phyloP scores from a whole-genome alignment of 2,113 vertebrate genomes.

The Sardina pilchardus region DNA sequence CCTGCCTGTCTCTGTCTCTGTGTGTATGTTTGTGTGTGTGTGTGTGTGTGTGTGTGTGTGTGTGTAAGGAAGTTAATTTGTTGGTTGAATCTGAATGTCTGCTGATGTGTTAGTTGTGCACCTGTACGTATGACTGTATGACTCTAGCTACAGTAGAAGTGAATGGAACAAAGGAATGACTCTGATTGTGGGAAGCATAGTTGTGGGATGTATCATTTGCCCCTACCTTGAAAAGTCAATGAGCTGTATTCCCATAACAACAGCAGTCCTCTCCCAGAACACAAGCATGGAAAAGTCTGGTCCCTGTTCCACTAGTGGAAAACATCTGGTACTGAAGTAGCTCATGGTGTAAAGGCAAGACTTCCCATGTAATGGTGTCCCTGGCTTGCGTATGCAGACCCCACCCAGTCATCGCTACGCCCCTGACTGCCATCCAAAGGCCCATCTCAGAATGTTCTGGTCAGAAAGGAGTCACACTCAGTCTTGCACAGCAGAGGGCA shows the following conservation, averaged over 20 bases:
- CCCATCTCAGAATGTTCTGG: background rate
- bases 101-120: too few relatives aligned
- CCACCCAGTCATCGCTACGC: background rate
- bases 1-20: conserved; percentile 13
- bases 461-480: background rate
- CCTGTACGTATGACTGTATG: too few relatives aligned
- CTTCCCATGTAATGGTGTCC: background rate
- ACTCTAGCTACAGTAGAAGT: too few relatives aligned
- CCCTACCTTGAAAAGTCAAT: background rate
- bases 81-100: background rate
- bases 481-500: background rate
- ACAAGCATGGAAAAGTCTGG: background rate
- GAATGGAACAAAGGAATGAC: too few relatives aligned
- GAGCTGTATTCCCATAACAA: background rate
- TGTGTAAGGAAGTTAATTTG: background rate
- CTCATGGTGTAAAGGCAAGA: background rate
- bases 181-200: background rate
- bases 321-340: background rate
- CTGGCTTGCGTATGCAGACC: background rate
- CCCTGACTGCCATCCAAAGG: background rate
- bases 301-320: background rate
- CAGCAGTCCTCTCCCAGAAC: background rate
- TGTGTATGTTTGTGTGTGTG: background rate
- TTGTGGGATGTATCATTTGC: background rate
- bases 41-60: background rate